Percentiles rank a stretch among this genome's conserved stretches.
Evolutionary conservation across 2,888 invertebrate genomes (phyloP).

Genomic region (Exocentrus adspersus): DNA sequence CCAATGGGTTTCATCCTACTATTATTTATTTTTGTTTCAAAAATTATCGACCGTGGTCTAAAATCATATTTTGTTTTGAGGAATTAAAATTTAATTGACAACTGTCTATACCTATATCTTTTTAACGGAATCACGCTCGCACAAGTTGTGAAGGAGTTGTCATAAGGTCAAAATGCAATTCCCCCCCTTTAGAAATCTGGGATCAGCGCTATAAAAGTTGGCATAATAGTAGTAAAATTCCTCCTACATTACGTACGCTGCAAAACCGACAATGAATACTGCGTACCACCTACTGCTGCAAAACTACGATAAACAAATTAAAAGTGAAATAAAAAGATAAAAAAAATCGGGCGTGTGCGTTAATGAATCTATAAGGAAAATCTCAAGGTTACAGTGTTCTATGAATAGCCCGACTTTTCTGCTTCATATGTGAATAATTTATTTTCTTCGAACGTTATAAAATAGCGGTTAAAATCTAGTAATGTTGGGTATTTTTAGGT

Average conservation of each 20-base stretch:
- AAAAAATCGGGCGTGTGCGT: constrained; percentile 23
- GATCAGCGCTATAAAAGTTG: neutral
- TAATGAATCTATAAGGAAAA: constrained; percentile 31
- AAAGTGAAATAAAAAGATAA: constrained; percentile 13
- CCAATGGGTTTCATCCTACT: too few relatives aligned
- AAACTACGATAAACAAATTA: constrained; percentile 16
- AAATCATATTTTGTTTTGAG: too few relatives aligned
- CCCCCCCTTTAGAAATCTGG: too few relatives aligned
- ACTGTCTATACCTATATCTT: too few relatives aligned
- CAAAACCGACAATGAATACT: constrained; percentile 4
- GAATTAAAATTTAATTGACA: too few relatives aligned
- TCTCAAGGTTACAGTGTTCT: constrained; percentile 25
- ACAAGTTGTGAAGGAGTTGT: too few relatives aligned
- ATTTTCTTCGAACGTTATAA: constrained; percentile 24
- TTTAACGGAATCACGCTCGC: too few relatives aligned
- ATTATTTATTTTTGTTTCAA: too few relatives aligned
- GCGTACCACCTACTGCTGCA: constrained; percentile 10
- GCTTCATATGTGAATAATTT: constrained; percentile 33
- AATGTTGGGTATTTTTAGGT: constrained; percentile 22
- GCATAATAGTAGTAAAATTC: constrained; percentile 6
- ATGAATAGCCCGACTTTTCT: constrained; percentile 29
- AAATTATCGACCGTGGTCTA: too few relatives aligned
- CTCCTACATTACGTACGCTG: constrained; percentile 1
- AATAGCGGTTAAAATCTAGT: constrained; percentile 17
- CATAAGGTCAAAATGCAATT: too few relatives aligned